Percentiles rank a stretch among this genome's conserved stretches.
These are phyloP conservation scores for Cyphomyrmex costatus DNA, from an alignment of 1,140 invertebrate species.

Conservation along the genomic window DNA sequence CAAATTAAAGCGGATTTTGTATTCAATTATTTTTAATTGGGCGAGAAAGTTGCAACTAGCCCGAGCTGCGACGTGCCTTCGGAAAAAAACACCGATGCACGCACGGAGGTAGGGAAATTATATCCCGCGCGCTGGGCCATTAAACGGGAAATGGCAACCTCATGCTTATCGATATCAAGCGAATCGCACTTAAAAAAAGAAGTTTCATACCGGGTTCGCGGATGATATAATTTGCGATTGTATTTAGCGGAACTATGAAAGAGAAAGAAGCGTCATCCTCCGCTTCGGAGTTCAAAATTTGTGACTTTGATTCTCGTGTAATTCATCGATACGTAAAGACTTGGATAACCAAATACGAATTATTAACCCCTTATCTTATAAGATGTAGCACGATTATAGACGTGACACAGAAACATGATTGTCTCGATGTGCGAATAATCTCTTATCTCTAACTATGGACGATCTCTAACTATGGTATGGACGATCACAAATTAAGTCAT, in stretches of 20 bases:
- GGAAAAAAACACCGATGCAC: slow-evolving; percentile 25
- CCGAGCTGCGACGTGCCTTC: neutral
- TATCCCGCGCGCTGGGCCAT: neutral
- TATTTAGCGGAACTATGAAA: neutral
- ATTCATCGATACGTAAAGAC: neutral
- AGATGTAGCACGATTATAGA: too few species aligned
- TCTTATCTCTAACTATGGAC: too few species aligned
- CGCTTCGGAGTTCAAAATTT: neutral
- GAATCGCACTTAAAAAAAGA: neutral
- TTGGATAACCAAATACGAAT: slow-evolving; percentile 6
- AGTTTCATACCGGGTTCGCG: neutral
- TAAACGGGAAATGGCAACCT: slow-evolving; percentile 21
- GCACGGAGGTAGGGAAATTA: slow-evolving; percentile 1
- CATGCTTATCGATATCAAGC: slow-evolving; percentile 13
- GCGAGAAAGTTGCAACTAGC: slow-evolving; percentile 23
- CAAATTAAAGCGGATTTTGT: slow-evolving; percentile 55
- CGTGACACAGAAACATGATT: too few species aligned
- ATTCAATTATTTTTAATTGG: slow-evolving; percentile 69
- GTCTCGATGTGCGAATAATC: too few species aligned
- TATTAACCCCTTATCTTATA: too few species aligned
- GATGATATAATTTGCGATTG: slow-evolving; percentile 6
- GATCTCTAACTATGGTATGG: too few species aligned
- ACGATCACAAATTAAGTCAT: too few species aligned
- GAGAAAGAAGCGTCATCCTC: neutral
- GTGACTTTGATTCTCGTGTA: neutral